Evolutionary conservation across 2,113 vertebrate species (phyloP), one percentile per base, ranked within the genome.

Genomic region (Myiopsitta monachus): DNA sequence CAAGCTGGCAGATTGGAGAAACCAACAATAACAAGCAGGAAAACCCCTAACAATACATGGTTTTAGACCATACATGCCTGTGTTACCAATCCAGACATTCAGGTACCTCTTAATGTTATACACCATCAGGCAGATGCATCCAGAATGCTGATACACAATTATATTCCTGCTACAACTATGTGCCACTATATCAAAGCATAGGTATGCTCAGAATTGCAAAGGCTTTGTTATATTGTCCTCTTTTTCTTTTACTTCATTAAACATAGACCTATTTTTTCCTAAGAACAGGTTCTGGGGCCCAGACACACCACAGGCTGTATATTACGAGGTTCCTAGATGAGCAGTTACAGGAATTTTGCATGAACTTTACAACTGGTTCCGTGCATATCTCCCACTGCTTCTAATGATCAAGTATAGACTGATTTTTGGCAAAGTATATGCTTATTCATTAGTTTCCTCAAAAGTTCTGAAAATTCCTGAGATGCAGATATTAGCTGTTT

Each of bases 381-480:
- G 7, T 59, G 7, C 33, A 64, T 30, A 90, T 4, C 18, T 76
- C 73, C 44, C 14, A 49, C 18, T 28, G 3, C 39, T 79, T 57
- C 16, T 64, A 72, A 66, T 4, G 4, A 61, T 38, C 10, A 76
- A 62, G 27, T 51, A 79, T 2, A 80, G 33, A 72, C 11, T 33
- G 11, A 38, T 47, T 86, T 92, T 62, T 80, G 10, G 6, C 13
- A 74, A 93, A 92, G 17, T 41, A 80, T 38, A 74, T 95, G 49
- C 14, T 67, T 77, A 52, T 52, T 76, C 1, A 33, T 87, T 83
- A 47, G 11, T 68, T 94, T 80, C 70, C 36, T 84, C 62, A 79
- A 27, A 94, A 92, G 68, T 84, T 82, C 27, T 72, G 38, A 70
- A 57, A 70, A 70, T 22, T 33, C 86, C 55, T 82, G 41, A 90